phyloP scores from a whole-genome alignment of 2,113 vertebrate species.

The Edolisoma coerulescens region DNA sequence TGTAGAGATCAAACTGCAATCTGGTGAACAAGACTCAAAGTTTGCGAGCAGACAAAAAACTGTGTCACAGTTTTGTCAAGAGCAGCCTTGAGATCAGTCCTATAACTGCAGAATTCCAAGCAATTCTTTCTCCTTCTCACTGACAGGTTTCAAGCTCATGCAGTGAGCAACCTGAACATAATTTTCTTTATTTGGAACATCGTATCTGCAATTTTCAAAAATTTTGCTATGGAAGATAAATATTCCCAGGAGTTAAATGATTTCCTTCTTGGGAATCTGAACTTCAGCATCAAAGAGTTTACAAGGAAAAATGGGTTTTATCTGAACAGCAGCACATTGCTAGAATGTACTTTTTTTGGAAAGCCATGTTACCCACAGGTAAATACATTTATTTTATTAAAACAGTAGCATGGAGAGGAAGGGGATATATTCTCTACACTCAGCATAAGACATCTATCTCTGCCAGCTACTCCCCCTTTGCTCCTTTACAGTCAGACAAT shows the following conservation, averaged over 20 bases:
- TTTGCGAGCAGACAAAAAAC: background rate
- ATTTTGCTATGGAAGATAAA: background rate
- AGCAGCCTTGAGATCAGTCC: background rate
- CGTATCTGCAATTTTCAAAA: conserved; percentile 56
- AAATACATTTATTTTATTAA: conserved; percentile 16
- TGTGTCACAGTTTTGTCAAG: background rate
- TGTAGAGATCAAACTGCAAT: background rate
- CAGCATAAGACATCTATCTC: background rate
- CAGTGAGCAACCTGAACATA: conserved; percentile 63
- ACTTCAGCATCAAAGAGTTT: conserved; percentile 78
- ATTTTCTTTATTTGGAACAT: conserved; percentile 72
- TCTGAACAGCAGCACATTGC: conserved; percentile 69
- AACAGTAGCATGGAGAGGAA: background rate
- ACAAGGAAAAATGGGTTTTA: conserved; percentile 74
- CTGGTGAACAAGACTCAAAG: background rate
- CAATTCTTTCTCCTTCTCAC: conserved; percentile 7
- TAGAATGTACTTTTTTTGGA: conserved; percentile 76
- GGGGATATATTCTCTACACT: background rate
- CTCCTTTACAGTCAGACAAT: background rate
- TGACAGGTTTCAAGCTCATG: conserved; percentile 72
- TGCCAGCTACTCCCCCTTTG: background rate
- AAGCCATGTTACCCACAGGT: conserved; percentile 74
- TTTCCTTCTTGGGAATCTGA: conserved; percentile 67
- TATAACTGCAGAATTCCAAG: background rate
- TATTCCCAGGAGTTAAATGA: conserved; percentile 39